Conservation (phyloP, 2,797 vertebrate species). For the Stomatorhinus walkeri region DNA sequence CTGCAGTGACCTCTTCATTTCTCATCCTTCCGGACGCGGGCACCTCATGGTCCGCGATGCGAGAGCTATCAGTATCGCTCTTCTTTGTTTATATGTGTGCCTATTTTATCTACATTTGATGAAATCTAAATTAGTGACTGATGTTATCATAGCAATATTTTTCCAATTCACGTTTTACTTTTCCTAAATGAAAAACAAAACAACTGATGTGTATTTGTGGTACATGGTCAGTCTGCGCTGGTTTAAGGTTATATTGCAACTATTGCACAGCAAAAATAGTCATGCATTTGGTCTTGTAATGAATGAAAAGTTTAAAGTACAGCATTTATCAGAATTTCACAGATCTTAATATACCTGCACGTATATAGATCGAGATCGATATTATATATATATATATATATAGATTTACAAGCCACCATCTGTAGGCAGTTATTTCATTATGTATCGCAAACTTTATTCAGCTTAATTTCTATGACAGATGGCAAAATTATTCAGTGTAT, state of each 20-base stretch:
- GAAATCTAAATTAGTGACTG: background rate
- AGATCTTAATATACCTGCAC: background rate
- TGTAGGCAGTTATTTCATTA: background rate
- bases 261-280: background rate
- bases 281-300: background rate
- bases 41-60: background rate
- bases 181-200: background rate
- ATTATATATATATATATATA: background rate
- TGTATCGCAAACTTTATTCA: background rate
- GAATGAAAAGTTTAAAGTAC: conserved; percentile 21
- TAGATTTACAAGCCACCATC: background rate
- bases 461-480: background rate
- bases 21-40: conserved; percentile 11
- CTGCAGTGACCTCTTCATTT: conserved; percentile 42
- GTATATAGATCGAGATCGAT: background rate
- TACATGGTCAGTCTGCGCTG: background rate
- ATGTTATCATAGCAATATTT: background rate
- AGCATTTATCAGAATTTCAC: conserved; percentile 20
- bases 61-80: background rate
- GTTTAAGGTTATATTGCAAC: background rate
- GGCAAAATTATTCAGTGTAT: background rate
- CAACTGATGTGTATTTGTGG: background rate
- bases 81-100: background rate
- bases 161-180: background rate
- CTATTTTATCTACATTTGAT: background rate